Base-by-base conservation (phyloP, 2,888 invertebrate genomes). In the Nineta flava region DNA sequence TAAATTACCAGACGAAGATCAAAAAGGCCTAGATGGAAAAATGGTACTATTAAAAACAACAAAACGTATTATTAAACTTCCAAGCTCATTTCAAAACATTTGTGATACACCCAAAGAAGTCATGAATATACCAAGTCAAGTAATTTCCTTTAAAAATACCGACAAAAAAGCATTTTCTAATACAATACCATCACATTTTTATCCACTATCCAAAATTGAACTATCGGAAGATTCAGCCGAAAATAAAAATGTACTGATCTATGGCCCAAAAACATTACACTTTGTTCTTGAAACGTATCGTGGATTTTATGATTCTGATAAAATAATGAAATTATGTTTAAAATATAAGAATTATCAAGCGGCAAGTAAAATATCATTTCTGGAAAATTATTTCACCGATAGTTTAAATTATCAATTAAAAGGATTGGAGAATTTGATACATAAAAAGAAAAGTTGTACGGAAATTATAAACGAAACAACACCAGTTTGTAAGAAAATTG, bases 1-100 rank as follows among this genome's bases (percentile, higher is more conserved):
- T 3, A 69, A 68, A 54, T 68, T 70, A 43, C 74, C 71, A 9
- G 64, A 74, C 16, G 76, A 76, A 53, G 76, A 77, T 48, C 70
- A 74, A 55, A 70, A 69, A 46, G 71, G 68, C 26, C 70, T 74
- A 48, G 75, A 78, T 46, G 74, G 72, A 49, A 74, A 67, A 57
- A 64, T 83, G 9, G 75, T 83, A 19, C 72, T 82, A 64, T 73
- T 83, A 62, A 81, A 82, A 61, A 81, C 81, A 9, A 80, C 81
- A 1, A 81, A 78, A 61, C 72, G 84, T n/a, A 74, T 83, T 3
- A 76, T 84, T 42, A 80, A 81, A 63, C 73, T 83, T 48, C 81
- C 82, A 1, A 71, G 62, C 51, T 59, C 60, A 42, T 54, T 58
- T 17, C 61, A 61, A 45, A 61, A 59, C 10, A 61, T 58, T 49